Conservation (phyloP, 2,888 invertebrate genomes). For the Coleophora deauratella region DNA sequence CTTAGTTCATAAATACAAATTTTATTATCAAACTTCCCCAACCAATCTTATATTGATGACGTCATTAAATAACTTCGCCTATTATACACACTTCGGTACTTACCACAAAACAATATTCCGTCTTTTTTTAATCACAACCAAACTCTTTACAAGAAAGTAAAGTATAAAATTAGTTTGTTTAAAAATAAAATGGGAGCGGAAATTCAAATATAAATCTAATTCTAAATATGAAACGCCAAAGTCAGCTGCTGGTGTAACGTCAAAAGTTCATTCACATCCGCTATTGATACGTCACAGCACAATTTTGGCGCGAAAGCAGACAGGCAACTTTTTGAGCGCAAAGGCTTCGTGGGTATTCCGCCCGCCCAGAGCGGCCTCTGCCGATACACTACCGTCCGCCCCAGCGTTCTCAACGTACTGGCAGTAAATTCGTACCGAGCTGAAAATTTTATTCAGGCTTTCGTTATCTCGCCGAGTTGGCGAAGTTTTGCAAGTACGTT, state of each 20-base stretch:
- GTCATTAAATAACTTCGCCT: neutral
- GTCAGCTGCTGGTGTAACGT: conserved; percentile 24
- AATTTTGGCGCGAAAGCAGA: too few species aligned
- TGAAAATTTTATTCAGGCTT: conserved; percentile 45
- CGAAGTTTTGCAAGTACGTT: conserved; percentile 13
- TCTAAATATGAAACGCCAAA: conserved; percentile 21
- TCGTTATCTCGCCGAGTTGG: conserved; percentile 26
- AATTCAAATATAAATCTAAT: neutral
- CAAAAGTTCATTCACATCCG: conserved; percentile 21
- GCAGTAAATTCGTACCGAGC: conserved; percentile 31
- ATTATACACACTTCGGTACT: too few species aligned
- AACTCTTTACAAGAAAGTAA: neutral
- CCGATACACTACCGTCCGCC: conserved; percentile 54
- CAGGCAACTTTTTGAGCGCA: neutral
- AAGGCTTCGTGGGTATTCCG: conserved; percentile 26
- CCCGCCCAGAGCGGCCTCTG: conserved; percentile 40
- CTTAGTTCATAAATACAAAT: conserved; percentile 2
- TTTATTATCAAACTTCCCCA: conserved; percentile 1
- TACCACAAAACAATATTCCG: neutral
- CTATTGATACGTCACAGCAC: conserved; percentile 6
- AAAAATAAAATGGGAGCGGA: neutral
- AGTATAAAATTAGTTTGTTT: too few species aligned
- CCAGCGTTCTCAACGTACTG: conserved; percentile 20
- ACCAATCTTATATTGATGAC: neutral
- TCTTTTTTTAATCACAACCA: neutral